phyloP scores from a whole-genome alignment of 2,888 invertebrate species.

The Aphidius colemani region DNA sequence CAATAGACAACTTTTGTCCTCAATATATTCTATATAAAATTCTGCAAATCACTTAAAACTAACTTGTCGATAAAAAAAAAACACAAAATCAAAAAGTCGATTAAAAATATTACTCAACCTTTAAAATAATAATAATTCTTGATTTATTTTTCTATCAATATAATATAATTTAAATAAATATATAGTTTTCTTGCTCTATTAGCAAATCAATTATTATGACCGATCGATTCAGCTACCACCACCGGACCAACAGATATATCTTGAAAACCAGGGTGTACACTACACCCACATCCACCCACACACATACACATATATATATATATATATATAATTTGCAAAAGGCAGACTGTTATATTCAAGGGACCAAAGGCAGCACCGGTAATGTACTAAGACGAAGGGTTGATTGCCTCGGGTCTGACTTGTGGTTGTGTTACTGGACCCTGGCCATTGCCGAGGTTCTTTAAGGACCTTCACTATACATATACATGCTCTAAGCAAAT shows the following conservation, averaged over 20 bases:
- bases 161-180: too few relatives aligned
- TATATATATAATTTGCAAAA: too few relatives aligned
- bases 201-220: constrained; percentile 15
- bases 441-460: constrained; percentile 40
- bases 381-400: constrained; percentile 54
- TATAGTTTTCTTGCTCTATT: too few relatives aligned
- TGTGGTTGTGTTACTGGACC: constrained; percentile 54
- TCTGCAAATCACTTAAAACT: too few relatives aligned
- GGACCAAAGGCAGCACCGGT: constrained; percentile 44
- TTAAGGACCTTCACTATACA: constrained; percentile 40
- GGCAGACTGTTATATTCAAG: not conserved
- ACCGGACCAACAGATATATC: constrained; percentile 8
- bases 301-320: constrained; percentile 6
- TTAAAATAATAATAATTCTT: too few relatives aligned
- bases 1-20: constrained; percentile 16
- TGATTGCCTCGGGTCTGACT: constrained; percentile 55
- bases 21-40: not conserved
- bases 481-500: too few relatives aligned
- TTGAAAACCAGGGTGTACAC: not conserved
- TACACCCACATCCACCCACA: not conserved
- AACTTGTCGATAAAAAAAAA: too few relatives aligned
- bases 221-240: constrained; percentile 11
- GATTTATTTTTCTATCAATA: too few relatives aligned
- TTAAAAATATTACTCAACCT: too few relatives aligned
- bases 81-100: too few relatives aligned